Percentiles rank a stretch among this genome's conserved stretches.
These are phyloP conservation scores for Ceratotherium simum DNA, from an alignment of 2,113 vertebrate species.

Conservation along the genomic window DNA sequence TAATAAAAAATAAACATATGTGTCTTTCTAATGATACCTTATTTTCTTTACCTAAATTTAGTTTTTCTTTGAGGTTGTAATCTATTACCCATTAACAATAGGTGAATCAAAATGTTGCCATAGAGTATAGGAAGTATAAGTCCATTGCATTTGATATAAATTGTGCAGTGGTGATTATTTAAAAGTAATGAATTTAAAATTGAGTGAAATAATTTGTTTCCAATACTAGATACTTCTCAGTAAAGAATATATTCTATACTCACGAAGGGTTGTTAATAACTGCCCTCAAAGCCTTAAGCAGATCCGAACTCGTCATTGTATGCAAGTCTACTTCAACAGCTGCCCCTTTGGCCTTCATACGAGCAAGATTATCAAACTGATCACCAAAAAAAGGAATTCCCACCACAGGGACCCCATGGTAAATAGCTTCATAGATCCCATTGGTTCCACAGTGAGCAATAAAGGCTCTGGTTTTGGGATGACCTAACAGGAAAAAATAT, in stretches of 20 bases:
- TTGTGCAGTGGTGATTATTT: not conserved
- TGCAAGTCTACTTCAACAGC: slow-evolving; percentile 87
- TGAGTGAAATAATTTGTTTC: not conserved
- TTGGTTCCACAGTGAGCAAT: slow-evolving; percentile 93
- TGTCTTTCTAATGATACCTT: not conserved
- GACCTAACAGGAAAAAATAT: slow-evolving; percentile 84
- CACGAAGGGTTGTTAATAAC: slow-evolving; percentile 90
- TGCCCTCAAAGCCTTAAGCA: slow-evolving; percentile 87
- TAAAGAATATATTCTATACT: slow-evolving; percentile 73
- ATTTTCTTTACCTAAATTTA: not conserved
- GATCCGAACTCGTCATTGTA: slow-evolving; percentile 83
- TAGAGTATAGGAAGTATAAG: not conserved
- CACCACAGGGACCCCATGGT: slow-evolving; percentile 90
- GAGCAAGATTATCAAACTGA: slow-evolving; percentile 89
- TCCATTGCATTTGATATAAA: not conserved
- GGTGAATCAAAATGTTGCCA: not conserved
- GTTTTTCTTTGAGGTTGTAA: not conserved
- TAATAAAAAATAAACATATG: not conserved
- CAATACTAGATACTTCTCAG: not conserved
- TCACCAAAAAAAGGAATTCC: slow-evolving; percentile 91
- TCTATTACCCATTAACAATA: not conserved
- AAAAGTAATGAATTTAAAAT: not conserved
- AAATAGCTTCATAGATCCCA: slow-evolving; percentile 93
- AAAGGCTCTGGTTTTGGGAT: slow-evolving; percentile 90
- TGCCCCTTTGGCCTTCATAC: slow-evolving; percentile 87